A percentile compares a stretch with the other conserved stretches of the same genome.
phyloP scores from a whole-genome alignment of 2,113 vertebrate genomes.

The Struthio camelus region DNA sequence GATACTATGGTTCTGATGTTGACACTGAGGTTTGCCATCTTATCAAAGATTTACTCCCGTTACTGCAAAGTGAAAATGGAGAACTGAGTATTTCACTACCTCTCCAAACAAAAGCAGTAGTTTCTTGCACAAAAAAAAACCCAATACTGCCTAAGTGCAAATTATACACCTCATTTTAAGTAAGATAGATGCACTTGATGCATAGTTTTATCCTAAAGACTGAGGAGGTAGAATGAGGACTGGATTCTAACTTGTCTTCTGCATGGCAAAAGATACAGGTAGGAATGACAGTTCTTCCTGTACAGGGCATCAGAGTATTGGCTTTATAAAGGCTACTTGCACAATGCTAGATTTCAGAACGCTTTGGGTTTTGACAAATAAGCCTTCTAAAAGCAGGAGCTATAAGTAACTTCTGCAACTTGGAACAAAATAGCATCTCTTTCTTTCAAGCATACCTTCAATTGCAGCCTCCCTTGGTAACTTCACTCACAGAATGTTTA shows the following conservation, averaged over 20 bases:
- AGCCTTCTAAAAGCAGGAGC: background rate
- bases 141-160: background rate
- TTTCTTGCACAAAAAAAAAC: background rate
- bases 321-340: background rate
- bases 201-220: background rate
- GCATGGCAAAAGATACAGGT: background rate
- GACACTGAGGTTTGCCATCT: background rate
- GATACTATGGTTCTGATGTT: background rate
- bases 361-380: background rate
- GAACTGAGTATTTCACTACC: background rate
- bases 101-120: background rate
- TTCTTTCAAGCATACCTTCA: background rate
- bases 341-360: background rate
- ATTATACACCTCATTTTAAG: background rate
- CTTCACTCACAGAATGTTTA: background rate
- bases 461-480: too few species aligned
- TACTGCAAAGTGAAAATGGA: background rate
- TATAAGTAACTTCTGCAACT: background rate
- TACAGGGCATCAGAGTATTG: background rate
- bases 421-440: background rate
- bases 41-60: background rate
- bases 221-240: accelerated
- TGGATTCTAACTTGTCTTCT: background rate
- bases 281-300: background rate
- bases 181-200: background rate